Evolutionary conservation across 2,888 invertebrate genomes (phyloP), one percentile per base, ranked within the genome.

Genomic region (Pollenia griseotomentosa): DNA sequence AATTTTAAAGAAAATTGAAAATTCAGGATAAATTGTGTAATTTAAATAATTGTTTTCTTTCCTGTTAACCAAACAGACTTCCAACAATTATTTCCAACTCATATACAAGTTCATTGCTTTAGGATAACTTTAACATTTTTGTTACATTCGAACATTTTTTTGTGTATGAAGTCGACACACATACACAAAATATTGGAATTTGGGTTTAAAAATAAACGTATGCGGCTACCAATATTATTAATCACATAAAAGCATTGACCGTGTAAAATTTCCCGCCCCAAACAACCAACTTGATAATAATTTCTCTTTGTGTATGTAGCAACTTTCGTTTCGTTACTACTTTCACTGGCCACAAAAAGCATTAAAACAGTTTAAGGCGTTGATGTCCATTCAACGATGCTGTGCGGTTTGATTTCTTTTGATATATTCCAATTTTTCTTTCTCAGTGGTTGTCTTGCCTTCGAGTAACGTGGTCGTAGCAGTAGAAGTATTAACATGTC

Each of bases 331-430:
- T 70, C 14, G 16, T 16, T 12, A 3, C 10, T 2, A 51, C 7
- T 2, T 33, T 51, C 59, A 48, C 40, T 66, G 48, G 19, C 46
- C 48, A 53, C 33, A 75, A 68, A 73, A 65, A 53, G 14, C 53
- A 74, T 74, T n/a, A 44, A 82, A 51, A 82, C 42, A 19, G 51
- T 53, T 82, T 75, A 44, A 75, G 74, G 82, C 74, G 66, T 82
- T 53, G 0, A 23, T 68, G 42, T 74, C 51, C 59, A 23, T 23
- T 51, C 51, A 73, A 48, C 48, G 48, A 10, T 68, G 16, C 23
- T 42, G 48, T 61, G 57, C 33, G 66, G 74, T 82, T 75, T 75
- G 82, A 68, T 65, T 82, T 75, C 59, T 51, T 82, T 82, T 51
- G 16, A 57, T 65, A 44, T 23, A 46, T 53, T 51, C 16, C 12